Base-by-base conservation (phyloP, 2,113 vertebrate species). In the Columbina picui region DNA sequence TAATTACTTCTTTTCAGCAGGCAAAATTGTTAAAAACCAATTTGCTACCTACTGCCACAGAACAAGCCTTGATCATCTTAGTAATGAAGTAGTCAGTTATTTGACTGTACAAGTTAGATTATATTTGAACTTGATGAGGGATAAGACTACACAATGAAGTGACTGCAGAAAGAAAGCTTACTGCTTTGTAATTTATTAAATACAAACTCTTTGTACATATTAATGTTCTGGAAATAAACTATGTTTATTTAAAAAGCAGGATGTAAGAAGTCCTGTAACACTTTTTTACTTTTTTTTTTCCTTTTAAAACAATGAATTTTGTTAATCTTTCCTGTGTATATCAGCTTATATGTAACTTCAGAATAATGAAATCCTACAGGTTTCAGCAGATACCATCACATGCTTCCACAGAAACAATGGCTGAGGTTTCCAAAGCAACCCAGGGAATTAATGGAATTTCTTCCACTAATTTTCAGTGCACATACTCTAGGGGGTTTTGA, bases 11-110 rank as follows among this genome's bases (percentile, higher is more conserved):
- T 49, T 85, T 92, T 83, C 4, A n/a, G 38, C 12, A 2, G 39
- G 50, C 11, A 93, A 84, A 20, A 45, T 14, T 74, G 32, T 76
- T 91, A 82, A 94, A 96, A 91, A 89, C 14, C 65, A 34, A 80
- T 91, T 91, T 93, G 27, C 41, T 82, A 91, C 61, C 65, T 93
- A 87, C 80, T 87, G 50, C 61, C 74, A 29, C 5, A 60, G 69
- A 92, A 61, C 10, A 65, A 43, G 56, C 71, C 92, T 71, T 73
- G 52, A 75, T 93, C 38, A 60, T 63, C 18, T 50, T 10, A 30
- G 39, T 69, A 73, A 83, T 17, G 25, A 84, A 60, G 52, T 9
- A 85, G 32, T 61, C 41, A 65, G 67, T 22, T 27, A 36, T 27
- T 15, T 73, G 52, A 77, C 38, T 83, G 16, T n/a, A 68, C 16